Conservation (phyloP, 2,113 vertebrate genomes). For the Rhipidura dahli region DNA sequence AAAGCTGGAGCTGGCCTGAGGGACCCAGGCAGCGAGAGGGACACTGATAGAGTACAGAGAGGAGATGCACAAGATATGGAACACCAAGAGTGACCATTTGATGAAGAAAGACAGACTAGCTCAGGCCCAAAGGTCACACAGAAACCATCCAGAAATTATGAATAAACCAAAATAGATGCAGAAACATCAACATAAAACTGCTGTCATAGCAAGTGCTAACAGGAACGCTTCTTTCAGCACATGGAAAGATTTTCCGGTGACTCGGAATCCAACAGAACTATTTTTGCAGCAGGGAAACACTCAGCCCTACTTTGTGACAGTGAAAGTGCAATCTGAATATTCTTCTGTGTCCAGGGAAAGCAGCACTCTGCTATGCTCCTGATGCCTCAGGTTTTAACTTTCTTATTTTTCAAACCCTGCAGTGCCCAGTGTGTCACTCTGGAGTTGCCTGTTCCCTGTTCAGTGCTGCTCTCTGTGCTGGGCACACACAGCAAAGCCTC, state of each 20-base stretch:
- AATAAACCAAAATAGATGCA: background rate
- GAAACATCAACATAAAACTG: background rate
- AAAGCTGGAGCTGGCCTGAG: background rate
- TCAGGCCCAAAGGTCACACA: background rate
- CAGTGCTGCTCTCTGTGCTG: too few species aligned
- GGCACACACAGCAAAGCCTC: too few species aligned
- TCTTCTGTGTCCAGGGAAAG: background rate
- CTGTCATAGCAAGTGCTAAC: background rate
- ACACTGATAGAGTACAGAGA: background rate
- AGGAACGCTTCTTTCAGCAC: background rate
- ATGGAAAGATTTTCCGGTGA: background rate
- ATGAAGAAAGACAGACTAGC: background rate
- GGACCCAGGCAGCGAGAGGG: background rate
- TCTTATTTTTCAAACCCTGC: too few species aligned
- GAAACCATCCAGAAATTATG: background rate
- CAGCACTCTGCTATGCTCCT: background rate
- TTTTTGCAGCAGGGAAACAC: background rate
- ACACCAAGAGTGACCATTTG: constrained; percentile 34
- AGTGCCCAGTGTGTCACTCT: too few species aligned
- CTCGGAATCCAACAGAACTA: background rate
- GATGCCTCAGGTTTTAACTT: too few species aligned
- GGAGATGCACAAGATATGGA: background rate
- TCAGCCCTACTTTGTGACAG: background rate
- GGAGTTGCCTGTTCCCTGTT: too few species aligned
- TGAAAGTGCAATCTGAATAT: background rate